phyloP scores from a whole-genome alignment of 2,888 invertebrate genomes.

The Acleris cristana region DNA sequence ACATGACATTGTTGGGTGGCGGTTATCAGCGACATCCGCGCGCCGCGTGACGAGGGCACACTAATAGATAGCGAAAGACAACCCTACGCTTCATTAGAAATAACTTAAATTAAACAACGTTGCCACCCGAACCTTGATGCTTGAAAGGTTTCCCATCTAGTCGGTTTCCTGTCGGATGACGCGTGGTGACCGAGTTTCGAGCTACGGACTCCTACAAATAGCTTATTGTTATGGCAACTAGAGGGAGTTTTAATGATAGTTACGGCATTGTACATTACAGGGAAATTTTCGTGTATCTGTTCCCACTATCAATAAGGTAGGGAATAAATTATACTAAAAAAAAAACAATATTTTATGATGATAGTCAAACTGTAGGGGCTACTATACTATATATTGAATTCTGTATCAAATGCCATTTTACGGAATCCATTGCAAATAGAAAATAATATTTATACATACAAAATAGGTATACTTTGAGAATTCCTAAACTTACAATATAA shows the following conservation, averaged over 20 bases:
- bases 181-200: conserved; percentile 17
- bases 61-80: conserved; percentile 46
- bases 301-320: too few species aligned
- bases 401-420: too few species aligned
- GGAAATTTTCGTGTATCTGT: too few species aligned
- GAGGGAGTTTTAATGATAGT: not conserved
- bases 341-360: too few species aligned
- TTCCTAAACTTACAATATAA: too few species aligned
- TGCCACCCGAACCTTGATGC: conserved; percentile 29
- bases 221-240: not conserved
- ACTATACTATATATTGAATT: too few species aligned
- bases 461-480: too few species aligned
- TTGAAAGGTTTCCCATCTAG: conserved; percentile 24
- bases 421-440: too few species aligned
- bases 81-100: conserved; percentile 40
- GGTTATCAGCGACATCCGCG: conserved; percentile 63
- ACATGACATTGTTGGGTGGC: conserved; percentile 40
- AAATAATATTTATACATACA: too few species aligned
- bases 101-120: conserved; percentile 39
- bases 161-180: conserved; percentile 22
- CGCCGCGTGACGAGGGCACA: conserved; percentile 64
- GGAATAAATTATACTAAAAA: too few species aligned
- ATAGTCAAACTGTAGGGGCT: too few species aligned
- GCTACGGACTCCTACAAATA: not conserved
- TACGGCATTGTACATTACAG: too few species aligned